Percentiles rank a stretch among this genome's conserved stretches.
Conservation (phyloP, 2,797 vertebrate species). For the Bradypus variegatus region DNA sequence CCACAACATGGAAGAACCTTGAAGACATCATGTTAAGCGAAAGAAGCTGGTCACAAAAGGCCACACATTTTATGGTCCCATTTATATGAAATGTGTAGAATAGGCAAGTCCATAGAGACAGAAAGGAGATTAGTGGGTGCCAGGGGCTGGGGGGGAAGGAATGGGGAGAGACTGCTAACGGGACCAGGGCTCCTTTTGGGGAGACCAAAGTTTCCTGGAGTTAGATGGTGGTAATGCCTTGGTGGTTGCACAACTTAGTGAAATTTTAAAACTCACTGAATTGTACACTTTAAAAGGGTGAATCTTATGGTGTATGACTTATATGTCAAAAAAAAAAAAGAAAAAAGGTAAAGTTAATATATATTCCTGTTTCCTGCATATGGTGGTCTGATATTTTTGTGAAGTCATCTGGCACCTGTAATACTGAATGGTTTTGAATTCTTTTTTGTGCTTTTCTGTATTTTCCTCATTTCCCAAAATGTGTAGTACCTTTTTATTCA, state of each 20-base stretch:
- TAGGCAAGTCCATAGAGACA: background rate
- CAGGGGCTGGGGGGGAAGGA: background rate
- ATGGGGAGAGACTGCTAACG: background rate
- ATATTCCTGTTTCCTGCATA: background rate
- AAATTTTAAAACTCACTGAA: background rate
- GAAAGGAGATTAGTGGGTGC: background rate
- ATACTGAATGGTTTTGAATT: constrained; percentile 17
- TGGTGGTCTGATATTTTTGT: background rate
- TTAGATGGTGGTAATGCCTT: background rate
- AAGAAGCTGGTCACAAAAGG: background rate
- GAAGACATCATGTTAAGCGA: background rate
- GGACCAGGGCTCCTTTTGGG: background rate
- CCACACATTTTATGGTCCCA: background rate
- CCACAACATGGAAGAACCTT: background rate
- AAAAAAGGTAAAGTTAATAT: background rate
- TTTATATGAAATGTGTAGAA: background rate
- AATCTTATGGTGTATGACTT: background rate
- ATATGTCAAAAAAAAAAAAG: background rate
- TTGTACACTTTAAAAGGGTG: background rate
- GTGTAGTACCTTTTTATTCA: background rate
- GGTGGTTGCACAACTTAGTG: background rate
- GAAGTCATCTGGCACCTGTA: background rate
- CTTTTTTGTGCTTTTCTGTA: background rate
- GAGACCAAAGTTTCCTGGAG: background rate
- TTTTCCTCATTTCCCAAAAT: constrained; percentile 1